Percentiles rank a stretch among this genome's conserved stretches.
Conservation (phyloP, 2,797 vertebrate genomes). For the Brachymystax lenok region DNA sequence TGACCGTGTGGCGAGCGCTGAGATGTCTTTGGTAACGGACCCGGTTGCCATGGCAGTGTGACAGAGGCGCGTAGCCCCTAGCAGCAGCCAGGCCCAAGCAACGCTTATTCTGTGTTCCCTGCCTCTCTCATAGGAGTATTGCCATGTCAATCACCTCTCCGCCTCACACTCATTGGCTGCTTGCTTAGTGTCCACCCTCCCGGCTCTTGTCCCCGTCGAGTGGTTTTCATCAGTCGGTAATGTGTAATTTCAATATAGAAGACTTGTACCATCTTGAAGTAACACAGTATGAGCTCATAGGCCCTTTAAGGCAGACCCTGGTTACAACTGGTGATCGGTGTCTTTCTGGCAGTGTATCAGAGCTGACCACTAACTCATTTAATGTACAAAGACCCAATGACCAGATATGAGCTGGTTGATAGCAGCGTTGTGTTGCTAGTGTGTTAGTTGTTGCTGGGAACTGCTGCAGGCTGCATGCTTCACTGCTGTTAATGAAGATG, state of each 20-base stretch:
- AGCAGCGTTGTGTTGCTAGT: too few species aligned
- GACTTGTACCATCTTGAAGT: background rate
- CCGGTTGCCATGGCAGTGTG: constrained; percentile 68
- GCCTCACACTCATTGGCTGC: background rate
- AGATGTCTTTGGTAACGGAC: constrained; percentile 47
- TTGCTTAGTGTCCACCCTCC: background rate
- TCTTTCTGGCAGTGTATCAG: background rate
- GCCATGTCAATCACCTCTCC: background rate
- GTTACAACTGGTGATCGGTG: background rate
- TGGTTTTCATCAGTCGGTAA: background rate
- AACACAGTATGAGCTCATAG: background rate
- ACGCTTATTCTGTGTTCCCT: background rate
- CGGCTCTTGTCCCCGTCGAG: background rate
- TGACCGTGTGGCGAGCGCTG: constrained; percentile 46
- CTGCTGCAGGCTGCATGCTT: background rate
- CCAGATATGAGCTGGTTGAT: too few species aligned
- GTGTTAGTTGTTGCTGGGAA: too few species aligned
- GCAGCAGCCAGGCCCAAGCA: constrained; percentile 29
- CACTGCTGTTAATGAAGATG: background rate
- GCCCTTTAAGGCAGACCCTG: background rate
- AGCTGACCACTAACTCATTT: too few species aligned
- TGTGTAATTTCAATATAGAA: background rate
- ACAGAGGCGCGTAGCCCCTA: constrained; percentile 6
- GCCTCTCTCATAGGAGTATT: background rate
- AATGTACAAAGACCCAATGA: too few species aligned